Conservation (phyloP, 2,797 vertebrate species). For the Synanceia verrucosa region DNA sequence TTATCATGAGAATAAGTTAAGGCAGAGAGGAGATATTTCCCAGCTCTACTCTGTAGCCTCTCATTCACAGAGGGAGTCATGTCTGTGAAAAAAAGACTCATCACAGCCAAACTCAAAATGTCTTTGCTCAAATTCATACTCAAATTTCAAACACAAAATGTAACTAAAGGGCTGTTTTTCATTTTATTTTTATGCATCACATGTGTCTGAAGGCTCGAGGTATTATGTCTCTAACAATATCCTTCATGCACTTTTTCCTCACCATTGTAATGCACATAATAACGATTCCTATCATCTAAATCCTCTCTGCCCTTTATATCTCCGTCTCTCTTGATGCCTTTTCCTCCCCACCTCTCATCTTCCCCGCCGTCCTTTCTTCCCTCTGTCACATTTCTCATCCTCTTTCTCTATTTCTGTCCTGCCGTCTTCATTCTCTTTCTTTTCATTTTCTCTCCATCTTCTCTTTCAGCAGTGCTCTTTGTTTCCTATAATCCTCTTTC, state of each 20-base stretch:
- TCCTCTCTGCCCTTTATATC: slow-evolving; percentile 58
- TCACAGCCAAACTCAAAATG: not conserved
- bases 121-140: not conserved
- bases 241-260: slow-evolving; percentile 22
- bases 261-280: slow-evolving; percentile 34
- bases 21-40: not conserved
- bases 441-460: slow-evolving; percentile 7
- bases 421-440: slow-evolving; percentile 17
- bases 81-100: not conserved
- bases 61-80: not conserved
- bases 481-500: slow-evolving; percentile 64
- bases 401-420: slow-evolving; percentile 38
- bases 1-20: not conserved
- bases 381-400: slow-evolving; percentile 27
- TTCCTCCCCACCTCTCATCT: slow-evolving; percentile 30
- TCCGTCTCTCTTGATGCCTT: slow-evolving; percentile 23
- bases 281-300: slow-evolving; percentile 46
- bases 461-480: slow-evolving; percentile 32
- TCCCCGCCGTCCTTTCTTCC: slow-evolving; percentile 15
- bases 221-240: slow-evolving; percentile 3
- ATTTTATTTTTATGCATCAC: accelerated
- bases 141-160: not conserved
- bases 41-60: not conserved
- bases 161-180: no score
- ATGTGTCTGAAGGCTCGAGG: not conserved